These are phyloP conservation scores for Ophioderma brevispina DNA, from an alignment of 35 echinoderm and acorn worm species.

Conservation along the genomic window DNA sequence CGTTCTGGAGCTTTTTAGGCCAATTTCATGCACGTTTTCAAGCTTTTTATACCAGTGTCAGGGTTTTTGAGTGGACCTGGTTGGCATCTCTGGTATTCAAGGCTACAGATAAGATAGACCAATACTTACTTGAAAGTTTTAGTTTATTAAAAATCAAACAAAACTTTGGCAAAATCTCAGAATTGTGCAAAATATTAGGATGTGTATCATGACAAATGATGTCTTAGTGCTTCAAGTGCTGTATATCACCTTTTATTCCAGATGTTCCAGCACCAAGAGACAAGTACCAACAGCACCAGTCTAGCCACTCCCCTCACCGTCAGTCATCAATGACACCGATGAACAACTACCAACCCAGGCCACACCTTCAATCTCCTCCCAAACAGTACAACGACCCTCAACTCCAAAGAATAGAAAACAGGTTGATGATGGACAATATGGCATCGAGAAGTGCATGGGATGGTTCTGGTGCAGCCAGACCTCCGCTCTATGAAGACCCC, in stretches of 20 bases:
- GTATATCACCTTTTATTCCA: neutral
- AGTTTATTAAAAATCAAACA: no score
- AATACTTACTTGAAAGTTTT: no score
- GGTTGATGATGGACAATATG: neutral
- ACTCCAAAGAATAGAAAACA: neutral
- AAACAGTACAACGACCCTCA: neutral
- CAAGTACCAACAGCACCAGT: neutral
- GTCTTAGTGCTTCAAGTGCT: no score
- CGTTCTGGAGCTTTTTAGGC: no score
- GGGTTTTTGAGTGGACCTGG: no score
- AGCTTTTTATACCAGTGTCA: no score
- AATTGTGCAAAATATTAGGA: no score
- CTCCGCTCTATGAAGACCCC: conserved; percentile 8
- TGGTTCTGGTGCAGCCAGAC: neutral
- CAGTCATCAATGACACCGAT: neutral
- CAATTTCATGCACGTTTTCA: no score
- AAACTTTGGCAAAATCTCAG: no score
- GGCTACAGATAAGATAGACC: no score
- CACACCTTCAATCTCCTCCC: neutral
- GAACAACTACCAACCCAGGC: neutral
- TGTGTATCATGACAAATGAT: no score
- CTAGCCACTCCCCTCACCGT: neutral
- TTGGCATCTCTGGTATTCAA: no score
- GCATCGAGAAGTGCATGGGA: neutral
- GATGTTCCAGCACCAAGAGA: neutral